phyloP scores from a whole-genome alignment of 2,888 invertebrate species.

The Aporophyla nigra region DNA sequence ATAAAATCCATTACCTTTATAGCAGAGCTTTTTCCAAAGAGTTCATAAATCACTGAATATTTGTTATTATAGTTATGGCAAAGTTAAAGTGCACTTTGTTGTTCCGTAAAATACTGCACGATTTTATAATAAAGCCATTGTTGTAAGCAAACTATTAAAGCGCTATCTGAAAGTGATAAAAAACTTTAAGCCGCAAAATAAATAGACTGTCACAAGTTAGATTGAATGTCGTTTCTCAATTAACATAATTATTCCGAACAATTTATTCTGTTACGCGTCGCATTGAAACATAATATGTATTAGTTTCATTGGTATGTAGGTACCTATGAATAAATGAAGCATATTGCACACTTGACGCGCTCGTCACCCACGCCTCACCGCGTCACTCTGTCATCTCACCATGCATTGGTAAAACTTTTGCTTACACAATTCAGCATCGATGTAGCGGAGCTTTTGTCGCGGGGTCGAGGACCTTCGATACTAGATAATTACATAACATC shows the following conservation, averaged over 20 bases:
- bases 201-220: conserved; percentile 55
- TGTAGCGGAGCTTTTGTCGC: conserved; percentile 61
- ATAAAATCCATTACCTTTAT: not conserved
- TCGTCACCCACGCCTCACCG: conserved; percentile 61
- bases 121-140: conserved; percentile 22
- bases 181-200: conserved; percentile 44
- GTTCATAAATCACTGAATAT: conserved; percentile 25
- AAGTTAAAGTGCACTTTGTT: conserved; percentile 15
- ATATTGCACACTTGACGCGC: conserved; percentile 64
- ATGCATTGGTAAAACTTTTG: conserved; percentile 62
- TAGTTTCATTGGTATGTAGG: conserved; percentile 57
- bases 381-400: conserved; percentile 60
- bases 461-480: conserved; percentile 61
- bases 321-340: conserved; percentile 61
- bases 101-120: conserved; percentile 4
- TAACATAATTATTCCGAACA: conserved; percentile 63
- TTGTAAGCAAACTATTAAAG: conserved; percentile 14
- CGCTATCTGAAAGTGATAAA: conserved; percentile 33
- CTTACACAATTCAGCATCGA: conserved; percentile 65
- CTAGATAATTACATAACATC: conserved; percentile 63
- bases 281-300: conserved; percentile 65
- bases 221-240: conserved; percentile 55
- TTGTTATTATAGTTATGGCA: conserved; percentile 2
- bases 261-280: conserved; percentile 61
- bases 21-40: not conserved